Evolutionary conservation across 2,797 vertebrate species (phyloP), one percentile per base, ranked within the genome.

Genomic region (Sebastolobus alascanus): DNA sequence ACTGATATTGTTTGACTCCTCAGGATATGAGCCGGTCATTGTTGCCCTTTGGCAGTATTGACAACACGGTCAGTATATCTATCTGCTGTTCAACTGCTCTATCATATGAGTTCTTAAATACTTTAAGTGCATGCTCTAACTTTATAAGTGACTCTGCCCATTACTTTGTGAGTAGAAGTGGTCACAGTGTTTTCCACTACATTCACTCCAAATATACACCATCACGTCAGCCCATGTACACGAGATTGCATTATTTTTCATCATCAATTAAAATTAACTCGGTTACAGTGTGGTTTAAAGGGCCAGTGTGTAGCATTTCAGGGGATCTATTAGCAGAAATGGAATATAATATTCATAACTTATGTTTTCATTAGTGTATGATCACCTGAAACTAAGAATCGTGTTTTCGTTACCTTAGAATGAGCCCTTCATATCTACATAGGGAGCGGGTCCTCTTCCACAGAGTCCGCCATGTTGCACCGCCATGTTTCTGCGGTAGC

Each of bases 11-110:
- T 88, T 86, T 91, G 29, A 75, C 91, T 92, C 93, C 89, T 73
- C 92, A 97, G 96, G 95, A 93, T 54, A 86, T 91, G 68, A 97
- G 91, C 89, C 93, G 75, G 58, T 96, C 95, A 73, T 85, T 96
- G 85, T 76, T 95, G 70, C 96, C 96, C 73, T 97, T 97, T 86
- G 89, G 94, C 90, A 90, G 93, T 83, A 92, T 92, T 89, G 95
- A 94, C 84, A 91, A 83, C 83, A 80, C 89, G 95, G 96, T 97
- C 87, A 92, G 95, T 97, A 94, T 89, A 74, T 71, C 77, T 20
- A 2, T 25, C 52, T 66, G 12, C n/a, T 69, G 31, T 75, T 56
- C 56, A 40, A n/a, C 4, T 14, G 14, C 58, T 38, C 6, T 22
- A 5, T 35, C 9, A 12, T 13, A 73, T 59, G 22, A 40, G 13